These are phyloP conservation scores for Polylopha cassiicola DNA, from an alignment of 2,888 invertebrate genomes.

Conservation along the genomic window DNA sequence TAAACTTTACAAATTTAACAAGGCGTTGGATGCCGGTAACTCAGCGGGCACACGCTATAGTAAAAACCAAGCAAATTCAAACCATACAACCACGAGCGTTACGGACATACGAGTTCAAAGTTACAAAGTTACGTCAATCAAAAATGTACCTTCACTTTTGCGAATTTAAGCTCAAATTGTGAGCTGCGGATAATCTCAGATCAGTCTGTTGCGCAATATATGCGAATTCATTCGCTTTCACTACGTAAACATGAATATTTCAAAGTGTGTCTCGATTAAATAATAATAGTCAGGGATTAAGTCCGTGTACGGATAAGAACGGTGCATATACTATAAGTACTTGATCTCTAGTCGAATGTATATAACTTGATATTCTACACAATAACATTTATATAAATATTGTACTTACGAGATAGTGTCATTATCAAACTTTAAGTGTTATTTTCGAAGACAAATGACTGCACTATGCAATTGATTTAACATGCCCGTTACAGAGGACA, in stretches of 20 bases:
- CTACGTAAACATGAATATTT: constrained; percentile 17
- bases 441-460: no score
- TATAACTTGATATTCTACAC: no score
- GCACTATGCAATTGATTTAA: no score
- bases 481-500: no score
- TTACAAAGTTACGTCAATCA: no score
- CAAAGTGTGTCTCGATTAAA: constrained; percentile 9
- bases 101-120: not conserved
- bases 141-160: no score
- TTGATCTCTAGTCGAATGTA: no score
- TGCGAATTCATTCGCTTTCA: constrained; percentile 22
- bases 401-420: no score
- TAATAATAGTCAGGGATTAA: constrained; percentile 12
- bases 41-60: constrained; percentile 5
- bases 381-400: no score
- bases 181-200: no score
- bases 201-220: constrained; percentile 16
- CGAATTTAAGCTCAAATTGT: no score
- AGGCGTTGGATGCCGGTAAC: constrained; percentile 2
- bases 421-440: no score
- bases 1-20: constrained; percentile 20
- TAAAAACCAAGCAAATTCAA: constrained; percentile 1
- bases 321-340: not conserved
- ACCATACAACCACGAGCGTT: not conserved
- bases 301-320: not conserved